Conservation (phyloP, 2,888 invertebrate genomes). For the Amphipyra tragopoginis region DNA sequence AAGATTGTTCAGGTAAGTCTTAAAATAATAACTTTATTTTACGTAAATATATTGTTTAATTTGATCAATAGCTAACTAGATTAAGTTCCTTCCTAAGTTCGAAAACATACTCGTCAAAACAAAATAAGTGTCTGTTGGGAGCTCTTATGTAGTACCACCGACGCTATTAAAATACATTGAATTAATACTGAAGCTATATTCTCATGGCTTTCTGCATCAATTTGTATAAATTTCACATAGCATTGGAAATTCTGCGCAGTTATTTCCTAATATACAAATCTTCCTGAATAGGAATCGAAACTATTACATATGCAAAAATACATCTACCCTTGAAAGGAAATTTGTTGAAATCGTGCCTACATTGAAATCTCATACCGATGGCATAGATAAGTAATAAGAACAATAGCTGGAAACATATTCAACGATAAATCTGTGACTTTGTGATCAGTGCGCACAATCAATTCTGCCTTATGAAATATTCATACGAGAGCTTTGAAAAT, state of each 20-base stretch:
- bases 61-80: no score
- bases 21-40: no score
- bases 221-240: constrained; percentile 25
- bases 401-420: constrained; percentile 12
- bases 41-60: no score
- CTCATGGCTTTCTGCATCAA: constrained; percentile 12
- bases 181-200: neutral
- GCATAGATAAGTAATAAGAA: constrained; percentile 11
- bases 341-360: constrained; percentile 4
- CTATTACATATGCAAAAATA: constrained; percentile 2
- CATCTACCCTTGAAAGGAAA: constrained; percentile 12
- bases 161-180: neutral
- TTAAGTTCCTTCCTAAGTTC: no score
- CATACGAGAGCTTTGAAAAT: neutral
- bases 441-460: constrained; percentile 10
- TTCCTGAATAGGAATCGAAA: constrained; percentile 21
- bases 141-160: no score
- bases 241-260: constrained; percentile 15
- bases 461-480: constrained; percentile 33
- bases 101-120: no score
- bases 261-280: constrained; percentile 16
- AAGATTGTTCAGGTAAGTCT: constrained; percentile 92
- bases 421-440: constrained; percentile 26
- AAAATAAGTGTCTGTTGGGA: no score
- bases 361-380: constrained; percentile 14